Conservation (phyloP, 2,113 vertebrate genomes). For the Etia nguti region DNA sequence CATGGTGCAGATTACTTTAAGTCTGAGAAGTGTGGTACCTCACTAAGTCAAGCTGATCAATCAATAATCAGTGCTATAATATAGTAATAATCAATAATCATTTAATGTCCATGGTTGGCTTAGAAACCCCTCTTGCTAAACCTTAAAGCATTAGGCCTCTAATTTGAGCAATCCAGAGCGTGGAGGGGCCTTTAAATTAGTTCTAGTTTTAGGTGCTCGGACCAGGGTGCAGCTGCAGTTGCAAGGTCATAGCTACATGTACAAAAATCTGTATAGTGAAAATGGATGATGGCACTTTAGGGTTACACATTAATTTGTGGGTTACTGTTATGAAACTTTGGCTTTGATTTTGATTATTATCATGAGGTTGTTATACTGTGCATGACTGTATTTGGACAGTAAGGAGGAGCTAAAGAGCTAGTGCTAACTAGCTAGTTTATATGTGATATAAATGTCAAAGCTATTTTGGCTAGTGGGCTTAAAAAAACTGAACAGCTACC, state of each 20-base stretch:
- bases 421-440: neutral
- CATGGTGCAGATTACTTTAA: constrained; percentile 8
- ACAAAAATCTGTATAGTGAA: neutral
- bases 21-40: constrained; percentile 46
- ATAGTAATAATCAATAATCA: no score
- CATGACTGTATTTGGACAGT: neutral
- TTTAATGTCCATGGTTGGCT: neutral
- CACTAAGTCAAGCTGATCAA: neutral
- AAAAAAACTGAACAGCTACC: neutral
- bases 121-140: neutral
- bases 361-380: neutral
- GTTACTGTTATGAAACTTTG: neutral
- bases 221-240: neutral
- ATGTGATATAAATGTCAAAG: neutral
- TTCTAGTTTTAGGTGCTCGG: neutral
- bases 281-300: neutral
- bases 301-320: neutral
- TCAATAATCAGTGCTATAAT: no score
- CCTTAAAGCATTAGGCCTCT: neutral
- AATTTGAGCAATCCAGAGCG: neutral
- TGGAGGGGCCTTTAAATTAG: neutral
- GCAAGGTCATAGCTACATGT: neutral
- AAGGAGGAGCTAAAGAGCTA: neutral
- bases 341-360: neutral
- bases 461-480: neutral